These are phyloP conservation scores for Siphonodentalium dalli DNA, from an alignment of 2,888 invertebrate genomes.

Conservation along the genomic window DNA sequence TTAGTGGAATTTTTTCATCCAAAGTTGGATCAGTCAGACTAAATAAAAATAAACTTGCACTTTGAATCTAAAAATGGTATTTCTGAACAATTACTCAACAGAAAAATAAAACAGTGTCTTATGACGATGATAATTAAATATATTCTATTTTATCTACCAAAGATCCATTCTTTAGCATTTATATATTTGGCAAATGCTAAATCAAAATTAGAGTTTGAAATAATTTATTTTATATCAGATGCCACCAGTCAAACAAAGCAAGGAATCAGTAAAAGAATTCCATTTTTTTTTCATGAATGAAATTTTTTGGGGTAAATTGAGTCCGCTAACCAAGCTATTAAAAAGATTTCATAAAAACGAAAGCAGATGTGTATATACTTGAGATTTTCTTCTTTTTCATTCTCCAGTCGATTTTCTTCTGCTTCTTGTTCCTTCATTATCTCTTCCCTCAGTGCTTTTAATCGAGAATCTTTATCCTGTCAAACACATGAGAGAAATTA, in stretches of 20 bases:
- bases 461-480: conserved; percentile 49
- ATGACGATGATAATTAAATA: too few species aligned
- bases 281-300: not conserved
- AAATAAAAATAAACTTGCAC: too few species aligned
- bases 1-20: too few species aligned
- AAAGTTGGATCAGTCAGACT: too few species aligned
- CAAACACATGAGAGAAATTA: conserved; percentile 1
- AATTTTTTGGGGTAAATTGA: not conserved
- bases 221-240: too few species aligned
- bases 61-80: too few species aligned
- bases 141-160: too few species aligned
- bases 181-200: too few species aligned
- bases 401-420: conserved; percentile 47
- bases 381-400: conserved; percentile 46
- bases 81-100: too few species aligned
- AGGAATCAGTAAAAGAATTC: not conserved
- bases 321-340: not conserved
- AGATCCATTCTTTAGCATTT: too few species aligned
- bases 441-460: conserved; percentile 48
- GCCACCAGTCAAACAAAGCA: not conserved
- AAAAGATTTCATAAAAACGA: not conserved
- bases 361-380: conserved; percentile 35
- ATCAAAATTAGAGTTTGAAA: too few species aligned
- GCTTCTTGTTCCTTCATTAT: conserved; percentile 49
- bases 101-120: too few species aligned